These are phyloP conservation scores for Hesperia comma DNA, from an alignment of 2,888 invertebrate species.

Conservation along the genomic window DNA sequence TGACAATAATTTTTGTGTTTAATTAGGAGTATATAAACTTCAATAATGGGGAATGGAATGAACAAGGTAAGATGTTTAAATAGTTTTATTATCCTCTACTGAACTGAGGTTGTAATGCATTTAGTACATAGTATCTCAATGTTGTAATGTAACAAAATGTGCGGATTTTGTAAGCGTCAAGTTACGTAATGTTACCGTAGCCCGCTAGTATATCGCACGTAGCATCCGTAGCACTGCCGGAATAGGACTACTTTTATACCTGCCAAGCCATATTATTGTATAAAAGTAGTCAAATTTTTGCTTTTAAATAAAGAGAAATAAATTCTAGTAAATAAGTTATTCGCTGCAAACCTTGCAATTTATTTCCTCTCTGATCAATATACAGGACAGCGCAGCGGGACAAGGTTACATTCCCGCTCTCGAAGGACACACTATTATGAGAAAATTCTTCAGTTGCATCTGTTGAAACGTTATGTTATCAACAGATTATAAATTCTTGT, in stretches of 20 bases:
- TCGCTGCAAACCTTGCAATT: conserved; percentile 11
- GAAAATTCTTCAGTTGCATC: too few species aligned
- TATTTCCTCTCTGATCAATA: conserved; percentile 20
- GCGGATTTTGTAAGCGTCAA: conserved; percentile 42
- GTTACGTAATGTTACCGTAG: conserved; percentile 56
- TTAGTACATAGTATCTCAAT: too few species aligned
- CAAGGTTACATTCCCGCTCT: conserved; percentile 9
- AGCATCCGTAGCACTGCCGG: conserved; percentile 33
- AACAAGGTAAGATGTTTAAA: conserved; percentile 87
- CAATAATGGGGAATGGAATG: conserved; percentile 93
- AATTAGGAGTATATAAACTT: conserved; percentile 48
- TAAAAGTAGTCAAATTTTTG: neutral
- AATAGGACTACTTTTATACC: neutral
- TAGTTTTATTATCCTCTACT: conserved; percentile 5
- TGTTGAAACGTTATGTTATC: too few species aligned
- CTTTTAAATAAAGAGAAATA: neutral
- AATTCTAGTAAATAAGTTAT: neutral
- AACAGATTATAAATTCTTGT: too few species aligned
- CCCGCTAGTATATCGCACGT: conserved; percentile 26
- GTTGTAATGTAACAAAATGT: conserved; percentile 33
- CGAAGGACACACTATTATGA: neutral
- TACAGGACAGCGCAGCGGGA: neutral
- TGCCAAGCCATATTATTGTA: neutral
- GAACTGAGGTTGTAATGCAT: too few species aligned
- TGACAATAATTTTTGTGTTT: conserved; percentile 63